Percentiles rank a stretch among this genome's conserved stretches.
These are phyloP conservation scores for Erebia aethiops DNA, from an alignment of 2,888 invertebrate species.

Conservation along the genomic window DNA sequence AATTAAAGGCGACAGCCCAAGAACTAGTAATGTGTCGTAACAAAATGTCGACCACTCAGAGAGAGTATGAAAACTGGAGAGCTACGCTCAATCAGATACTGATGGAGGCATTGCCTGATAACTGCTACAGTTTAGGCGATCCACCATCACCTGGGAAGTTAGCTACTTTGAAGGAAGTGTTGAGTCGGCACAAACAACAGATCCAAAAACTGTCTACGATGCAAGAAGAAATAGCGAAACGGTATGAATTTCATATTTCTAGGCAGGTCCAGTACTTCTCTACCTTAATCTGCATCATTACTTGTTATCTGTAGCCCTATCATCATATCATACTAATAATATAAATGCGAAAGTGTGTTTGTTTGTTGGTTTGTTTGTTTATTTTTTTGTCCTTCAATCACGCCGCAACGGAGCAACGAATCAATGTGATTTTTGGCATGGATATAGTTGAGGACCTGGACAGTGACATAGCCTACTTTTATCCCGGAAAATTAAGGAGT, in stretches of 20 bases:
- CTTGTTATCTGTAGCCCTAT: too few relatives aligned
- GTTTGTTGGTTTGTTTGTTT: too few relatives aligned
- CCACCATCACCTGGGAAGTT: slow-evolving; percentile 72
- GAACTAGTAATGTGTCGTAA: slow-evolving; percentile 69
- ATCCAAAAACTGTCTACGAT: slow-evolving; percentile 63
- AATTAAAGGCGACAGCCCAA: slow-evolving; percentile 73
- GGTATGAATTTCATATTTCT: slow-evolving; percentile 49
- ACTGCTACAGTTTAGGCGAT: slow-evolving; percentile 60
- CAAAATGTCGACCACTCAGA: slow-evolving; percentile 59
- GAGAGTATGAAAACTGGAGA: slow-evolving; percentile 71
- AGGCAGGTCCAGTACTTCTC: too few relatives aligned
- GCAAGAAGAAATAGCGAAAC: slow-evolving; percentile 70
- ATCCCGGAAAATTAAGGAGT: too few relatives aligned
- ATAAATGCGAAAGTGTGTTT: too few relatives aligned
- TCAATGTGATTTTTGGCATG: too few relatives aligned
- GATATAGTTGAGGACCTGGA: too few relatives aligned
- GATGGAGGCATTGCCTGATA: slow-evolving; percentile 65
- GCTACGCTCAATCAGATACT: slow-evolving; percentile 68
- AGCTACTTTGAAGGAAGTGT: slow-evolving; percentile 69
- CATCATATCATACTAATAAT: too few relatives aligned
- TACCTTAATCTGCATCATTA: too few relatives aligned
- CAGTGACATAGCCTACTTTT: too few relatives aligned
- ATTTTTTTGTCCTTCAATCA: too few relatives aligned
- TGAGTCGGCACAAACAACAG: slow-evolving; percentile 69
- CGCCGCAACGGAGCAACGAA: too few relatives aligned